These are phyloP conservation scores for Thaumetopoea pityocampa DNA, from an alignment of 1,140 invertebrate species.

Conservation along the genomic window DNA sequence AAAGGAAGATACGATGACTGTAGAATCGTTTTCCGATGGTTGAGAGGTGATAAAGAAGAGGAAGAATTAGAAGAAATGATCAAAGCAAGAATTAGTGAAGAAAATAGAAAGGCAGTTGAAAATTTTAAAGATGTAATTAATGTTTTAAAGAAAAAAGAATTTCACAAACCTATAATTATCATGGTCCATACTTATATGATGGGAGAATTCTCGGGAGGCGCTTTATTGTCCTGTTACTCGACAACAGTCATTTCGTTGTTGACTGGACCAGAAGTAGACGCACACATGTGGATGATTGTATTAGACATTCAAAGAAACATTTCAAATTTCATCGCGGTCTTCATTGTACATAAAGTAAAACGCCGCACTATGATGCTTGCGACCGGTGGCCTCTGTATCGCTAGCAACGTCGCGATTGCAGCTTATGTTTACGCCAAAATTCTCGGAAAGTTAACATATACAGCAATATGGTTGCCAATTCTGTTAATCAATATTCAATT, in stretches of 20 bases:
- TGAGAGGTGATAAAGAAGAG: slow-evolving; percentile 24
- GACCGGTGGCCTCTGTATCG: slow-evolving; percentile 17
- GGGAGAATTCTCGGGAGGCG: slow-evolving; percentile 23
- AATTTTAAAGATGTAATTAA: slow-evolving; percentile 6
- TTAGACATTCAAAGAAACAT: slow-evolving; percentile 14
- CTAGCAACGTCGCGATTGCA: slow-evolving; percentile 13
- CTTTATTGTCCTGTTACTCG: slow-evolving; percentile 19
- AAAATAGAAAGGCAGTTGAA: background rate
- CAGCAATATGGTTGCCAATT: slow-evolving; percentile 10
- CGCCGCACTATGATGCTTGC: slow-evolving; percentile 19
- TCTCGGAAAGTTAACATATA: slow-evolving; percentile 12
- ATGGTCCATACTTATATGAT: slow-evolving; percentile 20
- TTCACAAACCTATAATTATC: slow-evolving; percentile 23
- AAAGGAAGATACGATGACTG: slow-evolving; percentile 23
- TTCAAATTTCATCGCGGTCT: slow-evolving; percentile 13
- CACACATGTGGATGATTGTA: slow-evolving; percentile 18
- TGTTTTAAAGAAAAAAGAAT: slow-evolving; percentile 22
- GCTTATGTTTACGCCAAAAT: slow-evolving; percentile 17
- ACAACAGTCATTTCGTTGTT: slow-evolving; percentile 11
- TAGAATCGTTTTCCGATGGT: slow-evolving; percentile 24
- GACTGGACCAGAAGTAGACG: slow-evolving; percentile 10
- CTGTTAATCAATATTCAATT: slow-evolving; percentile 15
- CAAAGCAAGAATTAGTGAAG: slow-evolving; percentile 2
- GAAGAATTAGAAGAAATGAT: slow-evolving; percentile 22
- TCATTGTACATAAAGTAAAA: slow-evolving; percentile 15